These are phyloP conservation scores for Sesia apiformis DNA, from an alignment of 2,888 invertebrate genomes.

Conservation along the genomic window DNA sequence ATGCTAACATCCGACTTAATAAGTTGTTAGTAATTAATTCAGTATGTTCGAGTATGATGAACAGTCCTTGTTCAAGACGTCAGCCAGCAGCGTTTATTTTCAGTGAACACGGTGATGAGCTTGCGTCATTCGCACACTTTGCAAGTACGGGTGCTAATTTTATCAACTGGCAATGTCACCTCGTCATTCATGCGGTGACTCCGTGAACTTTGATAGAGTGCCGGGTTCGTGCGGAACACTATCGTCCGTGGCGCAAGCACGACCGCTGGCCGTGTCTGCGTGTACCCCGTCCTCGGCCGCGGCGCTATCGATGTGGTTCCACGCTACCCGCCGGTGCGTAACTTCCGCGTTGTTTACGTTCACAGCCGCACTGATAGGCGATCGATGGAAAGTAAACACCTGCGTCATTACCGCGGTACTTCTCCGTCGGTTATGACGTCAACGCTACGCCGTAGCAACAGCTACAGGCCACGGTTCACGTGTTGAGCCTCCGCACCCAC, in stretches of 20 bases:
- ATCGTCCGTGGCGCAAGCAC: slow-evolving; percentile 35
- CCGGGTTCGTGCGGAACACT: slow-evolving; percentile 14
- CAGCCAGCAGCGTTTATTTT: neutral
- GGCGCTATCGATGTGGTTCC: slow-evolving; percentile 16
- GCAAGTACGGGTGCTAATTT: slow-evolving; percentile 41
- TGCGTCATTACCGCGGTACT: slow-evolving; percentile 26
- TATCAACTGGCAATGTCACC: slow-evolving; percentile 39
- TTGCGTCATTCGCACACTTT: slow-evolving; percentile 10
- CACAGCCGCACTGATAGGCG: slow-evolving; percentile 19
- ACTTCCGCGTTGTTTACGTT: slow-evolving; percentile 41
- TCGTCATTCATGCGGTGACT: slow-evolving; percentile 3
- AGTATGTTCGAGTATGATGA: neutral
- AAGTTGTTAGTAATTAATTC: no score
- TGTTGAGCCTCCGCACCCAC: slow-evolving; percentile 21
- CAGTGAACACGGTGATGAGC: neutral
- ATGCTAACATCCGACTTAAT: no score
- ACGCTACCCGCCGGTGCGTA: slow-evolving; percentile 45
- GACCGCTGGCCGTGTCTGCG: slow-evolving; percentile 29
- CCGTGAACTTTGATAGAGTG: slow-evolving; percentile 5
- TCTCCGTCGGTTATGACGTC: slow-evolving; percentile 45
- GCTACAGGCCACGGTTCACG: slow-evolving; percentile 30
- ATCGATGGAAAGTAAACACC: slow-evolving; percentile 15
- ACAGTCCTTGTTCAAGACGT: neutral
- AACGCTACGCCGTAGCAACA: slow-evolving; percentile 27
- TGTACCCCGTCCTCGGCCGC: slow-evolving; percentile 52